These are phyloP conservation scores for Siphlonurus alternatus DNA, from an alignment of 2,888 invertebrate genomes.

Conservation along the genomic window DNA sequence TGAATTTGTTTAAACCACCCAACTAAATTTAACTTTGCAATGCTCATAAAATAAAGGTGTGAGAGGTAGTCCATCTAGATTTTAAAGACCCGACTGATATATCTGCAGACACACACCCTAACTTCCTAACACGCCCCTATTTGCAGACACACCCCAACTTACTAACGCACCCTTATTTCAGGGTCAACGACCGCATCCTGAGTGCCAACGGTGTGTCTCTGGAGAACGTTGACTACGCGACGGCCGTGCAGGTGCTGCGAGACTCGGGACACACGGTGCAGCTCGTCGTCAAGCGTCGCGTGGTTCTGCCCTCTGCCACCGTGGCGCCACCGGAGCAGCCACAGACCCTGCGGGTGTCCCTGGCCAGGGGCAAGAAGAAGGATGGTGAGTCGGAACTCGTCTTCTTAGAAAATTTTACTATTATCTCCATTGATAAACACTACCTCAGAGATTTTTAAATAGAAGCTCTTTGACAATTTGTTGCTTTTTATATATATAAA, in stretches of 20 bases:
- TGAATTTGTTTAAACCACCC: too few relatives aligned
- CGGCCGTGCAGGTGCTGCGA: constrained; percentile 78
- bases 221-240: constrained; percentile 93
- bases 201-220: constrained; percentile 91
- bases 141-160: too few relatives aligned
- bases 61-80: too few relatives aligned
- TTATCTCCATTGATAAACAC: background rate
- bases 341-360: constrained; percentile 58
- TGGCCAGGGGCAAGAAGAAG: constrained; percentile 86
- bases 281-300: constrained; percentile 73
- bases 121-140: too few relatives aligned
- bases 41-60: too few relatives aligned
- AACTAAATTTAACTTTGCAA: too few relatives aligned
- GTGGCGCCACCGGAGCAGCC: constrained; percentile 26
- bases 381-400: constrained; percentile 49
- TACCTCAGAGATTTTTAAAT: background rate
- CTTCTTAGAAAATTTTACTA: background rate
- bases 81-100: too few relatives aligned
- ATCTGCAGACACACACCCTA: too few relatives aligned
- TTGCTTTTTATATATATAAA: background rate
- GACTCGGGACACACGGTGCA: constrained; percentile 82
- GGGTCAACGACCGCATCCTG: constrained; percentile 94
- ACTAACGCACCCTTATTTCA: too few relatives aligned
- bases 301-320: constrained; percentile 30
- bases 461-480: background rate